phyloP scores from a whole-genome alignment of 2,113 vertebrate genomes.

The Cyrtonyx montezumae region DNA sequence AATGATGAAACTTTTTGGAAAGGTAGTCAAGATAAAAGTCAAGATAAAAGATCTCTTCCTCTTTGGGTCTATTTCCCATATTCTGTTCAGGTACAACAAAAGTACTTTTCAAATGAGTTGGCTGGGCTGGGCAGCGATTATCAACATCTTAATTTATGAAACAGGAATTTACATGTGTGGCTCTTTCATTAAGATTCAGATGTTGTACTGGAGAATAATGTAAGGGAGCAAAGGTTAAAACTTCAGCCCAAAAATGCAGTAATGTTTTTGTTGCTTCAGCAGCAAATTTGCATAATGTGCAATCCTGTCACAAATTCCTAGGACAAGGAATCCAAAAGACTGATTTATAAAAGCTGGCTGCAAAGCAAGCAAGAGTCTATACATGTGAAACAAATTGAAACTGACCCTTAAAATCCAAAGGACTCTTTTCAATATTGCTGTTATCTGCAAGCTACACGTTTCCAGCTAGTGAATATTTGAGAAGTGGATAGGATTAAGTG shows the following conservation, averaged over 20 bases:
- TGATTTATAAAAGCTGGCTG: not conserved
- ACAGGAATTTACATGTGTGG: not conserved
- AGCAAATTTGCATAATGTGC: not conserved
- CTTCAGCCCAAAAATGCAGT: not conserved
- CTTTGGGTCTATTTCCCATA: not conserved
- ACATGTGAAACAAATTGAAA: constrained; percentile 18
- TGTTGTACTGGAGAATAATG: not conserved
- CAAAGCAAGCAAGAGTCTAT: not conserved
- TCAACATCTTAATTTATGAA: not conserved
- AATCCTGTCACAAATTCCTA: not conserved
- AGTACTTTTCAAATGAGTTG: not conserved
- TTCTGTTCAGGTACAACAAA: not conserved
- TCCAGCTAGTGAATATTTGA: not conserved
- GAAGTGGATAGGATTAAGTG: not conserved
- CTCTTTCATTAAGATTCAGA: not conserved
- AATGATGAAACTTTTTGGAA: no score
- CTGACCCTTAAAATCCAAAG: not conserved
- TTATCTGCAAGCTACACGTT: not conserved
- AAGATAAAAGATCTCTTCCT: not conserved
- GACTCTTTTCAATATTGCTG: not conserved
- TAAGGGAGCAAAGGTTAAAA: not conserved
- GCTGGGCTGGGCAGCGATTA: not conserved
- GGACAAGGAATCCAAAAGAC: not conserved
- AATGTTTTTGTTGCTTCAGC: not conserved
- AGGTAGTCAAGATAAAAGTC: not conserved